Base-by-base conservation (phyloP, 2,888 invertebrate species). In the Chrysolina haemoptera region DNA sequence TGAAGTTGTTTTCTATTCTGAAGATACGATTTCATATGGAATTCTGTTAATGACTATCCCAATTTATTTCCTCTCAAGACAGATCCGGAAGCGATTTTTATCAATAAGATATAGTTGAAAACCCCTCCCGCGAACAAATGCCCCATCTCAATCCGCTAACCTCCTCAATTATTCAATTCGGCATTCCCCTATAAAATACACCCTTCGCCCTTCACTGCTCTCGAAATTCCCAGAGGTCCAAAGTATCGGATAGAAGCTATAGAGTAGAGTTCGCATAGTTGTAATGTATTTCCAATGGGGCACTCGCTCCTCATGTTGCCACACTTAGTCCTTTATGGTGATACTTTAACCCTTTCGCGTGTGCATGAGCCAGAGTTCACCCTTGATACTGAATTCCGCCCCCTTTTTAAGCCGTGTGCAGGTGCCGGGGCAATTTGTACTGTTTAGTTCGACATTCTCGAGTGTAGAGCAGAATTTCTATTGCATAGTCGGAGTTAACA, bases 231-330 rank as follows among this genome's bases (percentile, higher is more conserved):
- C 69, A 20, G 22, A 63, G 63, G 62, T 43, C 69, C 48, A 59
- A 59, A 59, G 59, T 59, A 59, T 59, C 59, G 59, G 35, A 59
- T 35, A 35, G 59, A 22, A 66, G 62, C 55, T 46, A 50, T 59
- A 68, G 71, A 70, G 62, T 69, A 75, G 70, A 71, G 71, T 64
- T 70, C 69, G 69, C 82, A 82, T 80, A 79, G 81, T 80, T 80
- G 82, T 84, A 83, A 84, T 84, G 84, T 84, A 84, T 84, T 85
- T 84, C 82, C 84, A 84, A 84, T 83, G 83, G 83, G 84, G 70
- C 62, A 67, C 65, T 72, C 72, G 64, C 70, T 73, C 73, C 72
- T 75, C 77, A 70, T 77, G 66, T 71, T 65, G 66, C 71, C 55
- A 55, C 64, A 67, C 70, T 71, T 71, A 64, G 74, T 69, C 74